Base-by-base conservation (phyloP, 2,888 invertebrate genomes). In the Deilephila elpenor region DNA sequence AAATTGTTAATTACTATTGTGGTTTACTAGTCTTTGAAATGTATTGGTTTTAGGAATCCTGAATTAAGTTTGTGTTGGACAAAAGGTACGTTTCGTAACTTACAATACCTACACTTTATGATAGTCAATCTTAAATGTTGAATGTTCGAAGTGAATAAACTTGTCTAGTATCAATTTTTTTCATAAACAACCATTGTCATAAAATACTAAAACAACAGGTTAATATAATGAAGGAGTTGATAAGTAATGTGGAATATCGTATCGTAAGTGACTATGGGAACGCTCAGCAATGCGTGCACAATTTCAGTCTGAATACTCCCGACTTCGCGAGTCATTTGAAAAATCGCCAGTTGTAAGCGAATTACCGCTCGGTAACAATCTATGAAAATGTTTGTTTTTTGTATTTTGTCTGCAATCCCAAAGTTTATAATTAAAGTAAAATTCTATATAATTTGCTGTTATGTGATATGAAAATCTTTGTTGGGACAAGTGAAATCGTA, bases 281-380 rank as follows among this genome's bases (percentile, higher is more conserved):
- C 90, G 79, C 77, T 79, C 84, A 76, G 80, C 77, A 80, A 80
- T 84, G 83, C 88, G 86, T 85, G 88, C 85, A 83, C 80, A 78
- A 76, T 82, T 84, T 82, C 84, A 85, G 84, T 82, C 77, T 76
- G 75, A 81, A 82, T 80, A 80, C 77, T 83, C 82, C 80, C 82
- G 82, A 83, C 82, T 87, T 83, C 74, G 85, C 84, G 78, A 82
- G 79, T 80, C 80, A 82, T 85, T 88, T 89, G 86, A 86, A 83
- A 80, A 85, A 79, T 83, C 87, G 86, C 85, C 92, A 92, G 93
- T 91, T 78, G 84, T 76, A 77, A 78, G 82, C 86, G 86, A 84
- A 83, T 79, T 84, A 83, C 83, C 86, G 84, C 76, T 76, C 83
- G 76, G 86, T 76, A 78, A 76, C 77, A 78, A 79, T 78, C 79